Evolutionary conservation across 2,888 invertebrate genomes (phyloP).

Genomic region (Chironomus tentans): DNA sequence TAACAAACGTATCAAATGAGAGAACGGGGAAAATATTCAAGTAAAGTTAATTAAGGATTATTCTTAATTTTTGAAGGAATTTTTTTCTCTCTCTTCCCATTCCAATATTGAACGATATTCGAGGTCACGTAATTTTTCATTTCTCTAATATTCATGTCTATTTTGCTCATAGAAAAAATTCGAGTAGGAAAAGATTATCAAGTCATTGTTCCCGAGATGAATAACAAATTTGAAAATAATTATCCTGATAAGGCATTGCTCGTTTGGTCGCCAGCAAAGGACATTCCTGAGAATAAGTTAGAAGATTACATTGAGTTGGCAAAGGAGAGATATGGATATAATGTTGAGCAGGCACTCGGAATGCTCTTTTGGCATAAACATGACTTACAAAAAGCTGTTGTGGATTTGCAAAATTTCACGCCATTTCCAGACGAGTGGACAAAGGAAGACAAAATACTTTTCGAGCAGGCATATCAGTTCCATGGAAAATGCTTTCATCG

Average conservation of each 20-base stretch:
- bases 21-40: too few relatives aligned
- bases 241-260: slow-evolving; percentile 80
- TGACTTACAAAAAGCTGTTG: slow-evolving; percentile 81
- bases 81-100: neutral
- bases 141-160: neutral
- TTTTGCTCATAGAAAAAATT: slow-evolving; percentile 67
- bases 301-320: slow-evolving; percentile 90
- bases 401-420: slow-evolving; percentile 92
- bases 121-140: neutral
- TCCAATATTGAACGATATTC: neutral
- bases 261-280: slow-evolving; percentile 90
- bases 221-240: slow-evolving; percentile 60
- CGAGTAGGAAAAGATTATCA: slow-evolving; percentile 92
- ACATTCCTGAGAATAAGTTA: slow-evolving; percentile 81
- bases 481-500: slow-evolving; percentile 97
- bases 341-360: slow-evolving; percentile 93
- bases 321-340: slow-evolving; percentile 95
- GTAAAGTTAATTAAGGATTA: neutral
- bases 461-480: slow-evolving; percentile 96
- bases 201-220: slow-evolving; percentile 78
- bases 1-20: too few relatives aligned
- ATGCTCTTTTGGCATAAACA: slow-evolving; percentile 99
- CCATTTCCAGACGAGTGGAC: slow-evolving; percentile 99
- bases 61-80: neutral
- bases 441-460: slow-evolving; percentile 93